Base-by-base conservation (phyloP, 2,113 vertebrate species). In the Malurus alboscapulatus region DNA sequence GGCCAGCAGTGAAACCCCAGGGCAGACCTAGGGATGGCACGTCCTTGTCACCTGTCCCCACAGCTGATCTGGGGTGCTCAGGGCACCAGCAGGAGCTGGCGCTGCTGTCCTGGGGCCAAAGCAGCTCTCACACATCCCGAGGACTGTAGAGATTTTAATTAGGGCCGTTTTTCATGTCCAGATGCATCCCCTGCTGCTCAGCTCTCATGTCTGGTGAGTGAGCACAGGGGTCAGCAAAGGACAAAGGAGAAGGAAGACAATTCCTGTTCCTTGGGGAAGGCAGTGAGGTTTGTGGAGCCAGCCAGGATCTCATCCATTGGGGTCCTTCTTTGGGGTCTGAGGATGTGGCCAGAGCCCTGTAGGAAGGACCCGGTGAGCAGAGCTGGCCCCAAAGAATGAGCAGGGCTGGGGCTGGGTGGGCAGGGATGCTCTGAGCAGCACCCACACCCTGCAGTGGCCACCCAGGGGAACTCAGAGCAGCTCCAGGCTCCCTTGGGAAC, bases 331-430 rank as follows among this genome's bases (percentile, higher is more conserved):
- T 26, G 34, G 40, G 17, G 29, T 20, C 7, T 9, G n/a, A 66
- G 71, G 20, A 5, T 45, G 14, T 47, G 26, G 7, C 20, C 32
- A 36, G 40, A 51, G 1, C 17, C 27, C 12, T 7, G 10, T 6
- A 6, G 17, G 26, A 26, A 54, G 29, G 42, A 45, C 10, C 5
- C 62, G 24, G 32, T 3, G 8, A 10, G 5, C 21, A 44, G 0
- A 0, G 9, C 6, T 24, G 26, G 13, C 38, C 29, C 9, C 24
- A 11, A 17, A 3, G 20, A 14, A 9, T 1, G 4, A 21, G 45
- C 10, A 14, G 36, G 30, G 29, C 38, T 15, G 9, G 27, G 13
- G 12, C 26, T 42, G n/a, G 50, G 24, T 4, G 9, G n/a, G 12
- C 32, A 65, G 59, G 21, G 42, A 21, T 26, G 27, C 36, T 2